Evolutionary conservation across 2,113 vertebrate species (phyloP).

Genomic region (Pluvianellus socialis): DNA sequence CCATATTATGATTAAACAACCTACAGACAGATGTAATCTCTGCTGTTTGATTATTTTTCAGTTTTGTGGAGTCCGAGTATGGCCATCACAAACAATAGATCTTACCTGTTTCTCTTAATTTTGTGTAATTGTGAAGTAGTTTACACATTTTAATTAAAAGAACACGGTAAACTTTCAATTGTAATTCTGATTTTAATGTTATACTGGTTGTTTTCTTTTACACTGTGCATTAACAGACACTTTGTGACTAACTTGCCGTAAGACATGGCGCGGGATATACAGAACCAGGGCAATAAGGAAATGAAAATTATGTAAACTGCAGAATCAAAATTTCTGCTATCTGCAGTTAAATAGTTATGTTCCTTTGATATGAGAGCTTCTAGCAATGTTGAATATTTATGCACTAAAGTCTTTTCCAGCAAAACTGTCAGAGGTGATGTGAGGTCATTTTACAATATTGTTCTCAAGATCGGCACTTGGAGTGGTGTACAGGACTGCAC

Average conservation of each 20-base stretch:
- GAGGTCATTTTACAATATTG: neutral
- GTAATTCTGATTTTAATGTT: neutral
- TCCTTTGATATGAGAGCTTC: neutral
- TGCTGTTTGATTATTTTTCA: neutral
- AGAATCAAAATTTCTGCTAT: neutral
- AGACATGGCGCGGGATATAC: neutral
- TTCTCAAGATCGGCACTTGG: neutral
- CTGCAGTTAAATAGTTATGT: neutral
- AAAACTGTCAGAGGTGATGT: neutral
- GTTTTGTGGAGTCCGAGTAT: neutral
- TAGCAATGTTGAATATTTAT: neutral
- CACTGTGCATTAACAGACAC: neutral
- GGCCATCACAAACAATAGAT: neutral
- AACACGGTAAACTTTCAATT: neutral
- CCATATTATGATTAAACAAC: neutral
- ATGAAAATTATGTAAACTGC: neutral
- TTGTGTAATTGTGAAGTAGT: neutral
- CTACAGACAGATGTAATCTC: neutral
- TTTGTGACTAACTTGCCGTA: neutral
- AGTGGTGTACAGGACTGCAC: neutral
- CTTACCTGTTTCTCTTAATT: neutral
- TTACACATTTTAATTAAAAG: neutral
- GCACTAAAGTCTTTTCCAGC: neutral
- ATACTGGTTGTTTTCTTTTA: neutral
- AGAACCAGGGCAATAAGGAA: neutral